Evolutionary conservation across 1,140 invertebrate species (phyloP).

Genomic region (Drosophila baimaii): DNA sequence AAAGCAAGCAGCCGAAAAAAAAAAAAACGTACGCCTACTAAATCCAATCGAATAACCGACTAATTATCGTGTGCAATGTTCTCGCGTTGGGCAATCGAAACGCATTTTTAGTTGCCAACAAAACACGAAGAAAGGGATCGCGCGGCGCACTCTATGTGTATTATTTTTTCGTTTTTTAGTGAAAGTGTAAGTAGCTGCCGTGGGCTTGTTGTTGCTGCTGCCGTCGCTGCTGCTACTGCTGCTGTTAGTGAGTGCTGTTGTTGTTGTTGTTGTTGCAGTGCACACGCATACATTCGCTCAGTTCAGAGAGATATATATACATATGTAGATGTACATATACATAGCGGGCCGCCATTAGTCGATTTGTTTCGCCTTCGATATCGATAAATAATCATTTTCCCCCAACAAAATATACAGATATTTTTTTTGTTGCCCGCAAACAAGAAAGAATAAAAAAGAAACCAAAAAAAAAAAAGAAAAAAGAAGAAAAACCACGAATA

Average conservation of each 20-base stretch:
- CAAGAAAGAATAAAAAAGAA: slow-evolving; percentile 13
- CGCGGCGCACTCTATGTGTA: slow-evolving; percentile 56
- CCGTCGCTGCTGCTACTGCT: slow-evolving; percentile 17
- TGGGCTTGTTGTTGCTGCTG: slow-evolving; percentile 39
- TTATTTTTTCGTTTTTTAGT: slow-evolving; percentile 71
- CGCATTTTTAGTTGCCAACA: slow-evolving; percentile 27
- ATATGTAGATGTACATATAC: slow-evolving; percentile 17
- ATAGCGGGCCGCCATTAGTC: slow-evolving; percentile 18
- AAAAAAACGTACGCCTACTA: slow-evolving; percentile 10
- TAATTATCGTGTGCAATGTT: slow-evolving; percentile 21
- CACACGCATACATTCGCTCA: slow-evolving; percentile 56
- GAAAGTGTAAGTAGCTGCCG: slow-evolving; percentile 67
- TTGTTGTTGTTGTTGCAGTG: slow-evolving; percentile 49
- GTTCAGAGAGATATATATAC: slow-evolving; percentile 2
- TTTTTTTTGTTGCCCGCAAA: slow-evolving; percentile 28
- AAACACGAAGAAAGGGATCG: slow-evolving; percentile 50
- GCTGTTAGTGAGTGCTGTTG: slow-evolving; percentile 36
- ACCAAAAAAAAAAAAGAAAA: neutral
- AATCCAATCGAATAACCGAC: slow-evolving; percentile 8
- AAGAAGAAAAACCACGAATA: slow-evolving; percentile 29
- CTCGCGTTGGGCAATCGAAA: slow-evolving; percentile 14
- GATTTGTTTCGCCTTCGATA: slow-evolving; percentile 23
- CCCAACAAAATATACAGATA: slow-evolving; percentile 35
- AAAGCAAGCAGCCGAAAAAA: slow-evolving; percentile 9
- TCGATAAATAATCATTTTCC: slow-evolving; percentile 14